Percentiles rank a stretch among this genome's conserved stretches.
Evolutionary conservation across 2,113 vertebrate genomes (phyloP).

Genomic region (Rhinoderma darwinii): DNA sequence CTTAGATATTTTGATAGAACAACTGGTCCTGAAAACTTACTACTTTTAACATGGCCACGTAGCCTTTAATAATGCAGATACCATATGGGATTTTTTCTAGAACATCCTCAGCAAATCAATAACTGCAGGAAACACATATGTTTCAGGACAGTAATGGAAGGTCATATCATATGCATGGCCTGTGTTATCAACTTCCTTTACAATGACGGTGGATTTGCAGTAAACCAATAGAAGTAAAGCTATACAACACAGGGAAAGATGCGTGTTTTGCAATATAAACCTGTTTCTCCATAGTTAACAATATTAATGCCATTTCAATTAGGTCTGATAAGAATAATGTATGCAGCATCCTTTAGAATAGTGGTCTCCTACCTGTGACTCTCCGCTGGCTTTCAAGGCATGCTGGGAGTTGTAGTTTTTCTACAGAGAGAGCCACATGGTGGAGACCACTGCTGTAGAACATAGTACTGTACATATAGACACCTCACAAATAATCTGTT

Average conservation of each 20-base stretch:
- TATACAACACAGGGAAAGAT: not conserved
- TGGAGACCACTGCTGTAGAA: not conserved
- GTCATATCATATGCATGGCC: conserved; percentile 15
- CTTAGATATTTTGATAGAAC: not conserved
- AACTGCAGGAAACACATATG: not conserved
- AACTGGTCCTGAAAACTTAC: not conserved
- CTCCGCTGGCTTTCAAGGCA: not conserved
- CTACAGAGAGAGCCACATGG: too few species aligned
- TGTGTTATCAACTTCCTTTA: not conserved
- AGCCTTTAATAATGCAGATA: not conserved
- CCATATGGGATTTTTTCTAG: not conserved
- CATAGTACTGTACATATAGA: not conserved
- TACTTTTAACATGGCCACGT: not conserved
- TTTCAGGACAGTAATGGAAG: not conserved
- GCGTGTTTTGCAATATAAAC: not conserved
- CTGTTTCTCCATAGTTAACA: not conserved
- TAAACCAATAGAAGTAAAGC: conserved; percentile 21
- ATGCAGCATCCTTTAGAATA: not conserved
- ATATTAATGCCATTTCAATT: not conserved
- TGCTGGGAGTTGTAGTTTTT: not conserved
- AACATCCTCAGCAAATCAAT: not conserved
- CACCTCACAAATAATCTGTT: not conserved
- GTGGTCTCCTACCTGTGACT: not conserved
- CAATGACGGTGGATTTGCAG: not conserved
- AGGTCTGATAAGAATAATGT: not conserved